These are phyloP conservation scores for Tachyglossus aculeatus DNA, from an alignment of 2,797 vertebrate genomes.

Conservation along the genomic window DNA sequence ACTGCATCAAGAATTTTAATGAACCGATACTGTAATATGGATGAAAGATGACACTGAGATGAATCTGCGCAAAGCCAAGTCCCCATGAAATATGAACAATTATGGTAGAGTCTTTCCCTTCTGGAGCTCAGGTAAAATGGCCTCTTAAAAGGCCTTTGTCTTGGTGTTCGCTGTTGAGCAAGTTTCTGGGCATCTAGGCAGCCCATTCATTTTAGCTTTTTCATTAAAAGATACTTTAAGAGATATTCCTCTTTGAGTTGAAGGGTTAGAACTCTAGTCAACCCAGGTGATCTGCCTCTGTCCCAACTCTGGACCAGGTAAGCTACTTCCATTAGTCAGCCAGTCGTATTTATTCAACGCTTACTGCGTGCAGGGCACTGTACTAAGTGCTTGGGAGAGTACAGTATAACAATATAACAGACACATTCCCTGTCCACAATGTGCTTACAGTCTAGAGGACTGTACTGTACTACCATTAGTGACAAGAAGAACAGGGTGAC, in stretches of 20 bases:
- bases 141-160: slow-evolving; percentile 64
- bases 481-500: background rate
- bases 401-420: background rate
- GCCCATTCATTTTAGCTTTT: slow-evolving; percentile 55
- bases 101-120: slow-evolving; percentile 49
- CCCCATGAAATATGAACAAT: slow-evolving; percentile 72
- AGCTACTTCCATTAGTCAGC: too few relatives aligned
- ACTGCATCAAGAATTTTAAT: slow-evolving; percentile 75
- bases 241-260: too few relatives aligned
- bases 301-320: too few relatives aligned
- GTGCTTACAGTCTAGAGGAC: too few relatives aligned
- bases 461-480: background rate
- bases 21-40: slow-evolving; percentile 69
- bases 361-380: too few relatives aligned
- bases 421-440: background rate
- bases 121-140: slow-evolving; percentile 63
- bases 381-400: too few relatives aligned
- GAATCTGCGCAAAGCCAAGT: slow-evolving; percentile 70
- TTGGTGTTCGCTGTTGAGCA: slow-evolving; percentile 62
- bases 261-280: too few relatives aligned
- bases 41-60: slow-evolving; percentile 74
- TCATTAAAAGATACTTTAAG: too few relatives aligned
- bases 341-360: too few relatives aligned
- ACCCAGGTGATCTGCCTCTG: too few relatives aligned
- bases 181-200: slow-evolving; percentile 54